Evolutionary conservation across 2,888 invertebrate species (phyloP).

Genomic region (Thereva nobilitata): DNA sequence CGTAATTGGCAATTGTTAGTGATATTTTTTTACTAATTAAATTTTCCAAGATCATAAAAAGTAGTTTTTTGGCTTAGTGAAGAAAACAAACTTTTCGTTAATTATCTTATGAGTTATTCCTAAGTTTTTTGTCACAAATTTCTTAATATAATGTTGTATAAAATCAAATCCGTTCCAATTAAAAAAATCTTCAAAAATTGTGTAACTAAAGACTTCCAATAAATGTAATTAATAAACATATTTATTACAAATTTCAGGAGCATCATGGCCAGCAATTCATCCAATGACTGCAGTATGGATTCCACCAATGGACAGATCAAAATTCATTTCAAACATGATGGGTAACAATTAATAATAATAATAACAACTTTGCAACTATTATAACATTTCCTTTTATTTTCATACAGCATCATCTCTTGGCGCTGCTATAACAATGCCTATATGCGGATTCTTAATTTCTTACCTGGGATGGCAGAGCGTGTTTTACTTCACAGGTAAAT

Average conservation of each 20-base stretch:
- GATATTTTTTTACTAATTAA: too few species aligned
- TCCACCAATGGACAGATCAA: slow-evolving; percentile 89
- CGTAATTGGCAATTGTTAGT: too few species aligned
- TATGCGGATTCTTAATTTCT: slow-evolving; percentile 80
- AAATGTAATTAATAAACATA: not conserved
- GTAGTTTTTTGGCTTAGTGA: too few species aligned
- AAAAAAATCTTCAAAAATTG: too few species aligned
- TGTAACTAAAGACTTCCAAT: too few species aligned
- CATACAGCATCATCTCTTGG: slow-evolving; percentile 83
- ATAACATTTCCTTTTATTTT: not conserved
- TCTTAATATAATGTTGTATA: too few species aligned
- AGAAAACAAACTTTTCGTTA: too few species aligned
- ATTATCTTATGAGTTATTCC: too few species aligned
- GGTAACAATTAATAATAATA: slow-evolving; percentile 59
- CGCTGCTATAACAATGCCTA: slow-evolving; percentile 87
- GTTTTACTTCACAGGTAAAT: slow-evolving; percentile 80
- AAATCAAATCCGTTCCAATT: too few species aligned
- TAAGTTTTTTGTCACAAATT: too few species aligned
- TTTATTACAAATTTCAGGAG: slow-evolving; percentile 62
- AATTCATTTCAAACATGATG: slow-evolving; percentile 92
- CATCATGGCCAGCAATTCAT: slow-evolving; percentile 92
- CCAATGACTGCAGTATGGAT: slow-evolving; percentile 94
- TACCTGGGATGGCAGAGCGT: slow-evolving; percentile 86
- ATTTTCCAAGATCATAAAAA: too few species aligned
- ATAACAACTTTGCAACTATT: not conserved